phyloP scores from a whole-genome alignment of 1,140 invertebrate species.

The Holotrichia oblita region DNA sequence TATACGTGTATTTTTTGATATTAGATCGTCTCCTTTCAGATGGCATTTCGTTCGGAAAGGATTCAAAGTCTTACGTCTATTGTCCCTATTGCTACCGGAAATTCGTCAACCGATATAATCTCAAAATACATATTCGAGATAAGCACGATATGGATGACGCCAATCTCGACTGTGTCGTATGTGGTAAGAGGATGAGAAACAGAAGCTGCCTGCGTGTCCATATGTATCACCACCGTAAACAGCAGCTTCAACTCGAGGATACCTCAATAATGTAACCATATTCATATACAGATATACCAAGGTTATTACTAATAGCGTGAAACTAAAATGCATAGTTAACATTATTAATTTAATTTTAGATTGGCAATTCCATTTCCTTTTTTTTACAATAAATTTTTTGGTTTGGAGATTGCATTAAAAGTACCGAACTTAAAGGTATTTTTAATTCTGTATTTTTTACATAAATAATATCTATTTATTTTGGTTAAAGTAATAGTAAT shows the following conservation, averaged over 20 bases:
- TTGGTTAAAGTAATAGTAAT: slow-evolving; percentile 1
- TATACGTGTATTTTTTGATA: slow-evolving; percentile 45
- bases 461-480: slow-evolving; percentile 13
- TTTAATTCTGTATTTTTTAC: slow-evolving; percentile 4
- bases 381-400: not conserved
- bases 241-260: slow-evolving; percentile 51
- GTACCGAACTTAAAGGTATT: slow-evolving; percentile 2
- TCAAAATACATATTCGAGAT: slow-evolving; percentile 70
- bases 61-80: slow-evolving; percentile 65
- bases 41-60: slow-evolving; percentile 50
- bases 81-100: slow-evolving; percentile 68
- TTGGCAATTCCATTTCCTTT: not conserved
- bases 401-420: not conserved
- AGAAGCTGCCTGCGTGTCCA: slow-evolving; percentile 68
- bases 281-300: not conserved
- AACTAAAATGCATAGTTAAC: not conserved
- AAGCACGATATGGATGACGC: slow-evolving; percentile 64
- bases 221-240: slow-evolving; percentile 69
- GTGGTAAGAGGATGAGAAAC: slow-evolving; percentile 68
- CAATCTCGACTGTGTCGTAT: slow-evolving; percentile 66
- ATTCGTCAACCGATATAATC: slow-evolving; percentile 70
- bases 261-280: slow-evolving; percentile 1
- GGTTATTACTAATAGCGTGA: not conserved
- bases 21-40: slow-evolving; percentile 50
- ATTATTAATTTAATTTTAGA: not conserved